Conservation (phyloP, 2,797 vertebrate genomes). For the Eidolon dupreanum region DNA sequence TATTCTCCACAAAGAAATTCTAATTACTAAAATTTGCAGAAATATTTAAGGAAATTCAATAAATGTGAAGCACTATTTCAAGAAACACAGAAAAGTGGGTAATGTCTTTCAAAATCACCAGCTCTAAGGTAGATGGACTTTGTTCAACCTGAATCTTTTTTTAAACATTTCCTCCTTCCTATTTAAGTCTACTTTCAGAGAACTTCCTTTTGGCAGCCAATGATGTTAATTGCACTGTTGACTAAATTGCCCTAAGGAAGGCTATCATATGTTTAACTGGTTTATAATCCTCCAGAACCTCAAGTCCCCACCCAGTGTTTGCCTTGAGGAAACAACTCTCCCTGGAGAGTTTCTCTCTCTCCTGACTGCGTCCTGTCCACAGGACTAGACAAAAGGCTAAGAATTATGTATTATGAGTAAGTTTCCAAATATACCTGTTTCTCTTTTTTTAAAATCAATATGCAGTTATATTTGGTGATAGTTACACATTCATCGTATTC, state of each 20-base stretch:
- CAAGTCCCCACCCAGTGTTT: not conserved
- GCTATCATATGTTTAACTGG: not conserved
- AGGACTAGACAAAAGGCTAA: not conserved
- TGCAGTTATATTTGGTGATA: not conserved
- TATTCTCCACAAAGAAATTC: not conserved
- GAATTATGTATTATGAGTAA: not conserved
- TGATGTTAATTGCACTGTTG: not conserved
- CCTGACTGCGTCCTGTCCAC: not conserved
- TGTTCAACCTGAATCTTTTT: not conserved
- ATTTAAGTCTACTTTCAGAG: not conserved
- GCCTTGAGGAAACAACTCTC: not conserved
- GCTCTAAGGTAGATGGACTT: not conserved
- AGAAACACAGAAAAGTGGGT: not conserved
- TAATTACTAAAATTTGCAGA: conserved; percentile 26
- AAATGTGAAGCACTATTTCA: not conserved
- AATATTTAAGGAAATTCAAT: not conserved
- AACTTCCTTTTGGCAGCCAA: not conserved
- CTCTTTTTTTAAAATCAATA: not conserved
- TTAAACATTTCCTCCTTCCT: not conserved
- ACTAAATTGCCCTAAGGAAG: not conserved
- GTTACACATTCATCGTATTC: not conserved
- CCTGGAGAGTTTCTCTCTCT: not conserved
- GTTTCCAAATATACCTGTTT: not conserved
- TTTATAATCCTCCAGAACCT: not conserved
- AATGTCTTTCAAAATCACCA: not conserved